Evolutionary conservation across 2,888 invertebrate species (phyloP), one percentile per base, ranked within the genome.

Genomic region (Idaea straminata): DNA sequence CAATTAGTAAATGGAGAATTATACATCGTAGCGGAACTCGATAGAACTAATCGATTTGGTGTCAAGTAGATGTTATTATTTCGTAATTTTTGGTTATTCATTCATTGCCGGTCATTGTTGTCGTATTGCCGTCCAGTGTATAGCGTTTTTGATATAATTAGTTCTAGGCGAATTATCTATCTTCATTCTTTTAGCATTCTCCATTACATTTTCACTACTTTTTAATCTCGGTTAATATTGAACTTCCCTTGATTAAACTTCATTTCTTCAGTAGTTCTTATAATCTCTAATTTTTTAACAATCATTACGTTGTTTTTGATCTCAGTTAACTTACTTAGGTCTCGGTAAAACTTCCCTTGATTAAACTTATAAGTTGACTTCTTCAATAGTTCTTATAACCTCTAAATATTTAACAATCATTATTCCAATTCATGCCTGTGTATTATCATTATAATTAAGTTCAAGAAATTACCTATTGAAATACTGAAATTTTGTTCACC

Each of bases 41-140:
- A 89, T 90, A 87, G 82, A 89, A 86, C 83, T 47, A 47, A 47
- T 47, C 47, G 47, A 47, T 47, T 47, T 87, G 90, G 87, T 89
- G 86, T 88, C 81, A 79, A 80, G 86, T 90, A 90, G 89, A 83
- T 84, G 76, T 86, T 86, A 84, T 86, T 75, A 78, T 84, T 89
- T 88, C 79, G 77, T 84, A 25, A 25, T 82, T 86, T 89, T 85
- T 85, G 78, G 83, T 86, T 72, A 76, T 77, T 86, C 85, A 85
- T 86, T 47, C 81, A 82, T 88, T 80, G 87, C 82, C 84, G 83
- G 83, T 82, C 79, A 82, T 86, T 80, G 83, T 82, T 82, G 84
- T 86, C 83, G 82, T 83, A 82, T 83, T 34, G 63, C 25, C 63
- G 59, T 68, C 61, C 63, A 67, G 71, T 74, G 67, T 47, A 69